Evolutionary conservation across 1,140 invertebrate species (phyloP).

Genomic region (Drosophila guanche): DNA sequence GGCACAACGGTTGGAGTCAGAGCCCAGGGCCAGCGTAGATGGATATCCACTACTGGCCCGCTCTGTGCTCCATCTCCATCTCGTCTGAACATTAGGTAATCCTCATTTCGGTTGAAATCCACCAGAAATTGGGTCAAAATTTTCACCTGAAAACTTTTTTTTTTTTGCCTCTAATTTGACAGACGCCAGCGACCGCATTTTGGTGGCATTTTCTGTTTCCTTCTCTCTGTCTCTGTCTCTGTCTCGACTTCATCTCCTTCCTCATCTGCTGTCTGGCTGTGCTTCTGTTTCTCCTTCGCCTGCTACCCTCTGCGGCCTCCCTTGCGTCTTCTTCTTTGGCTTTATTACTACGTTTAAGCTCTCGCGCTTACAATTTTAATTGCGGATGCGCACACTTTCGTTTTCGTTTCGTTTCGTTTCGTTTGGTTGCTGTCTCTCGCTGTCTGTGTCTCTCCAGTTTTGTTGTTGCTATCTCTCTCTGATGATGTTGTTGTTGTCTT

Average conservation of each 20-base stretch:
- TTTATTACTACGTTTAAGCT: slow-evolving; percentile 46
- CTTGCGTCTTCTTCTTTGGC: background rate
- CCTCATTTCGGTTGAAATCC: slow-evolving; percentile 26
- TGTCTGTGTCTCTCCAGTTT: background rate
- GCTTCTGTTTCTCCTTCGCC: slow-evolving; percentile 17
- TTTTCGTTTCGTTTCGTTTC: slow-evolving; percentile 60
- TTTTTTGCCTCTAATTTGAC: slow-evolving; percentile 68
- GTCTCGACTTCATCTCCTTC: slow-evolving; percentile 1
- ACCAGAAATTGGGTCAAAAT: slow-evolving; percentile 54
- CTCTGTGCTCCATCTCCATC: background rate
- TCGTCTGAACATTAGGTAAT: slow-evolving; percentile 40
- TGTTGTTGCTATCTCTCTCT: slow-evolving; percentile 9
- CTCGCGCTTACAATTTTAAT: slow-evolving; percentile 72
- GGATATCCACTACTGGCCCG: too few relatives aligned
- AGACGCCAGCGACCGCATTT: slow-evolving; percentile 59
- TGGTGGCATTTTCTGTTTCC: slow-evolving; percentile 57
- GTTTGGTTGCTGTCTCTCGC: slow-evolving; percentile 10
- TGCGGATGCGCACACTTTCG: slow-evolving; percentile 80
- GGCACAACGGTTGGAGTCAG: too few relatives aligned
- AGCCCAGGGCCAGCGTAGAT: too few relatives aligned
- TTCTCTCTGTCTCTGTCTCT: background rate
- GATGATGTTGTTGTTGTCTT: slow-evolving; percentile 15
- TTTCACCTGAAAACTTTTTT: slow-evolving; percentile 43
- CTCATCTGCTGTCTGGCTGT: slow-evolving; percentile 57
- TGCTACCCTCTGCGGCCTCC: background rate